Evolutionary conservation across 2,797 vertebrate genomes (phyloP).

Genomic region (Ptychadena robeensis): DNA sequence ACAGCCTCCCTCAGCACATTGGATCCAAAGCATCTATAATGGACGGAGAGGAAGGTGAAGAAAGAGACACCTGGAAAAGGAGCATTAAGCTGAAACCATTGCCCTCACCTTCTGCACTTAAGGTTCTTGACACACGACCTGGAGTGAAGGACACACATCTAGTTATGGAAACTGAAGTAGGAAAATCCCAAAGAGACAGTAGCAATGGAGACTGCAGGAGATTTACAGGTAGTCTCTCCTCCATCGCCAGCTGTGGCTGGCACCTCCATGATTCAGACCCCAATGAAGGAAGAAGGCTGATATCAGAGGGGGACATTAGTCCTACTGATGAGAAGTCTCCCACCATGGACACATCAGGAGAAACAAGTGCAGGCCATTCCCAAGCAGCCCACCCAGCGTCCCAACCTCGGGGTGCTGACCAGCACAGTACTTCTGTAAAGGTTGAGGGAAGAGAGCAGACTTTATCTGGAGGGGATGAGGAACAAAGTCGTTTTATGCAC

Average conservation of each 20-base stretch:
- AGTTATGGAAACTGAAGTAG: conserved; percentile 88
- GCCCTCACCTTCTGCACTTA: conserved; percentile 81
- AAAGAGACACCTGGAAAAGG: conserved; percentile 90
- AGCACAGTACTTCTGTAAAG: conserved; percentile 84
- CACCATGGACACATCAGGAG: conserved; percentile 72
- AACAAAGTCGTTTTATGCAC: conserved; percentile 94
- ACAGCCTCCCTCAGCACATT: conserved; percentile 97
- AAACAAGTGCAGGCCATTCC: conserved; percentile 71
- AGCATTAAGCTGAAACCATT: conserved; percentile 90
- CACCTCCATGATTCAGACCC: conserved; percentile 87
- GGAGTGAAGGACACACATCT: conserved; percentile 77
- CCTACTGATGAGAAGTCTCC: conserved; percentile 82
- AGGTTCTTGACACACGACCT: conserved; percentile 78
- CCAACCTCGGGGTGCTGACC: conserved; percentile 73
- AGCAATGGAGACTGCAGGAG: conserved; percentile 96
- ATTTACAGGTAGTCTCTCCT: conserved; percentile 93
- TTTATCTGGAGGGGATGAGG: conserved; percentile 88
- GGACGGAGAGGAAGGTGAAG: conserved; percentile 88
- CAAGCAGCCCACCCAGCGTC: conserved; percentile 62
- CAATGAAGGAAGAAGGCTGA: conserved; percentile 88
- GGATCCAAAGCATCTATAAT: conserved; percentile 91
- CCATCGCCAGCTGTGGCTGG: conserved; percentile 83
- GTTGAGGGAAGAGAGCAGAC: conserved; percentile 92
- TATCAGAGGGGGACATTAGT: conserved; percentile 83
- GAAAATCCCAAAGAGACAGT: conserved; percentile 84